These are phyloP conservation scores for Mesorhabditis spiculigera DNA, from an alignment of 2,888 invertebrate genomes.

Conservation along the genomic window DNA sequence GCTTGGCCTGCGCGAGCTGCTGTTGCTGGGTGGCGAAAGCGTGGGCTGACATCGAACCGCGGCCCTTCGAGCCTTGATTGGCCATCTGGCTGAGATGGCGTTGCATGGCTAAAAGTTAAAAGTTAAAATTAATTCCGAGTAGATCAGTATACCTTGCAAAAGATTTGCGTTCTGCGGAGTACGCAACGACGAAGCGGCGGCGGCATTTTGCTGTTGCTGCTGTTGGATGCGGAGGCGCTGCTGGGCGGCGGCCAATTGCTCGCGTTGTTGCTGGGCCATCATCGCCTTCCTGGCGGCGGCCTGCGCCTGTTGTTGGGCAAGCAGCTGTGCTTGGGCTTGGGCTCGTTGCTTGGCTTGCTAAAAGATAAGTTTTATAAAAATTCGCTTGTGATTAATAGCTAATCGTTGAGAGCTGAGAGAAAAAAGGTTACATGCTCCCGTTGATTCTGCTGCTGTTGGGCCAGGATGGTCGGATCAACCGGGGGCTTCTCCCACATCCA, in stretches of 20 bases:
- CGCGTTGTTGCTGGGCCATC: conserved; percentile 9
- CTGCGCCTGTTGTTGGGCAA: conserved; percentile 26
- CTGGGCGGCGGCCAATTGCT: conserved; percentile 7
- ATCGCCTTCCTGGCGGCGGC: background rate
- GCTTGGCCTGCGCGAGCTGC: conserved; percentile 10
- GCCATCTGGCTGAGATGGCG: background rate
- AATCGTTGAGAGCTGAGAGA: background rate
- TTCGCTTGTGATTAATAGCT: background rate
- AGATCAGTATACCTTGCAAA: conserved; percentile 3
- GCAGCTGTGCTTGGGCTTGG: conserved; percentile 19
- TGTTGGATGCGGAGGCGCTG: background rate
- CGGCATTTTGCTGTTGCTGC: conserved; percentile 14
- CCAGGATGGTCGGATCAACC: conserved; percentile 48
- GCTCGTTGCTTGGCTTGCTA: background rate
- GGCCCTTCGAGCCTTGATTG: background rate
- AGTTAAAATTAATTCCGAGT: conserved; percentile 11
- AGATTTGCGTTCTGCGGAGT: conserved; percentile 7
- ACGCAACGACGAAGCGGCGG: conserved; percentile 7
- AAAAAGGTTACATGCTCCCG: conserved; percentile 17
- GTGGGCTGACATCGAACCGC: conserved; percentile 13
- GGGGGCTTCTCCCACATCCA: conserved; percentile 57
- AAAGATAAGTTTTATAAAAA: background rate
- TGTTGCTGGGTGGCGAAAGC: conserved; percentile 12
- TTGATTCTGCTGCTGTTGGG: conserved; percentile 39
- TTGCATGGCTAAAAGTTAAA: conserved; percentile 8